Conservation (phyloP, 2,888 invertebrate genomes). For the Microchrysa polita region DNA sequence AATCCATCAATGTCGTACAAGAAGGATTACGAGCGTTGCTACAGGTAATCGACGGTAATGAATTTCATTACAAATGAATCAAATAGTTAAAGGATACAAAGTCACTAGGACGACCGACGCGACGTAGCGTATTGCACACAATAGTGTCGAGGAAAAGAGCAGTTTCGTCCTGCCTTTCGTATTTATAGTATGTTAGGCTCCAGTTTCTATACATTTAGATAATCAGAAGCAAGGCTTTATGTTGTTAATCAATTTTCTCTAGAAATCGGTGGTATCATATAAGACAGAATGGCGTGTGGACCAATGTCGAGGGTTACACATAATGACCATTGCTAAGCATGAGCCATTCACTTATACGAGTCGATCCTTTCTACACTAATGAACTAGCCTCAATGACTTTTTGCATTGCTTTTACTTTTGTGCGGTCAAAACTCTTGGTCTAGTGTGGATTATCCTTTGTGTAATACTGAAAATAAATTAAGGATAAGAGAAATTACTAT, state of each 20-base stretch:
- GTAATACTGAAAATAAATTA: conserved; percentile 4
- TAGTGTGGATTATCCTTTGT: conserved; percentile 3
- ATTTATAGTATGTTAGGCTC: too few species aligned
- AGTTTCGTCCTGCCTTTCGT: not conserved
- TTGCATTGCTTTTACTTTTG: not conserved
- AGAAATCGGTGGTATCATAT: not conserved
- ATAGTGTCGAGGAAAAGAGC: conserved; percentile 20
- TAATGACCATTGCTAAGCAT: conserved; percentile 16
- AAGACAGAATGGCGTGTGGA: not conserved
- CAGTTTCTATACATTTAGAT: not conserved
- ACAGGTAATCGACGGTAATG: conserved; percentile 44
- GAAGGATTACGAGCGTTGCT: conserved; percentile 43
- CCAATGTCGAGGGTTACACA: not conserved
- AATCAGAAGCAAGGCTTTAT: not conserved
- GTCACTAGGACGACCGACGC: conserved; percentile 2
- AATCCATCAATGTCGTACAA: conserved; percentile 45
- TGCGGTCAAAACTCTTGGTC: not conserved
- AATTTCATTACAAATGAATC: conserved; percentile 43
- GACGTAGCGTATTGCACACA: conserved; percentile 5
- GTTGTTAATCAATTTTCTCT: conserved; percentile 33
- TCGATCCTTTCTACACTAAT: conserved; percentile 31
- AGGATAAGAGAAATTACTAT: conserved; percentile 3
- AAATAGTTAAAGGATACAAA: conserved; percentile 41
- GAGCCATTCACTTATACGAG: conserved; percentile 3
- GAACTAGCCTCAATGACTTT: conserved; percentile 20